Percentiles rank a stretch among this genome's conserved stretches.
phyloP scores from a whole-genome alignment of 2,113 vertebrate species.

The Oxygymnocypris stewartii region DNA sequence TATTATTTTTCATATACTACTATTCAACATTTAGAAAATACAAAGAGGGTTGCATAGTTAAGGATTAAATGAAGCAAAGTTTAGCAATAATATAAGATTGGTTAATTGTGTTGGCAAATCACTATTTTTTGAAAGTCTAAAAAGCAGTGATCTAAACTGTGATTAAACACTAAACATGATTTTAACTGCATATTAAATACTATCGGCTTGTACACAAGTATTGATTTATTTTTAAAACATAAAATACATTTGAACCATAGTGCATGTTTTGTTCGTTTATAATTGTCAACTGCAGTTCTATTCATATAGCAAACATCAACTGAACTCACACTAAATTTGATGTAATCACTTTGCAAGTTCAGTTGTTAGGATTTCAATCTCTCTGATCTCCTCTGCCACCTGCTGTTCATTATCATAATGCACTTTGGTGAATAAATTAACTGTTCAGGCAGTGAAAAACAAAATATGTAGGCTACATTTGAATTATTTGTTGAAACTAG shows the following conservation, averaged over 20 bases:
- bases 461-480: neutral
- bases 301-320: neutral
- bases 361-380: neutral
- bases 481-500: neutral
- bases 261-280: neutral
- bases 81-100: neutral
- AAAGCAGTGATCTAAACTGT: neutral
- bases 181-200: neutral
- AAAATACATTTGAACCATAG: neutral
- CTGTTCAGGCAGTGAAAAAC: neutral
- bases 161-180: neutral
- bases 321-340: neutral
- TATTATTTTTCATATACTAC: neutral
- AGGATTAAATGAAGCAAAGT: neutral
- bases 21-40: neutral
- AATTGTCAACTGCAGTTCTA: neutral
- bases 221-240: neutral
- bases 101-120: neutral
- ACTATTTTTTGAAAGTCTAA: neutral
- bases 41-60: neutral
- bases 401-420: neutral
- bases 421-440: neutral
- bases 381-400: neutral
- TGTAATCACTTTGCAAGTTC: neutral
- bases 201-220: neutral